These are phyloP conservation scores for Crocallis elinguaria DNA, from an alignment of 2,888 invertebrate genomes.

Conservation along the genomic window DNA sequence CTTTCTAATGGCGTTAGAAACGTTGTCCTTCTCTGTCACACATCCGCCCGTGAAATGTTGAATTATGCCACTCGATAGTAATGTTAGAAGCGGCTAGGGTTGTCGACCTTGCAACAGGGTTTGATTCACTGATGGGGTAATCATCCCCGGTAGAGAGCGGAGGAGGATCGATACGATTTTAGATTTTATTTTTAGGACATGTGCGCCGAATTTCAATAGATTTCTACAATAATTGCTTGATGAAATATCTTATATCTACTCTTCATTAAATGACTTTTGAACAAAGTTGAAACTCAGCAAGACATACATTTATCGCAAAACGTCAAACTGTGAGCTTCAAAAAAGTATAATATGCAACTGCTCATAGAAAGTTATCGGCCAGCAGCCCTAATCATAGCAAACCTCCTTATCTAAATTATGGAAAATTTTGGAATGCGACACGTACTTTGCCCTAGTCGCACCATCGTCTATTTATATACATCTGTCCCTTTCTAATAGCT, in stretches of 20 bases:
- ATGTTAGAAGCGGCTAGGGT: slow-evolving; percentile 56
- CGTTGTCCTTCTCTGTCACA: slow-evolving; percentile 50
- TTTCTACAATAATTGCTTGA: neutral
- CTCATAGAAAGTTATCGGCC: slow-evolving; percentile 23
- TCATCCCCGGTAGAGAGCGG: slow-evolving; percentile 29
- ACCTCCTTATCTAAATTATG: slow-evolving; percentile 83
- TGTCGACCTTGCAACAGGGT: slow-evolving; percentile 44
- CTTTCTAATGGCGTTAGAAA: slow-evolving; percentile 48
- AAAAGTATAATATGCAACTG: neutral
- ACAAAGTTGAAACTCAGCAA: too few relatives aligned
- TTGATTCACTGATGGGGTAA: slow-evolving; percentile 37
- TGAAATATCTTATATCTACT: too few relatives aligned
- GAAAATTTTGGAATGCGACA: slow-evolving; percentile 82
- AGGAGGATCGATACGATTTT: slow-evolving; percentile 18
- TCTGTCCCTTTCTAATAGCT: slow-evolving; percentile 62
- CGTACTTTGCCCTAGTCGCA: slow-evolving; percentile 61
- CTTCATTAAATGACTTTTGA: too few relatives aligned
- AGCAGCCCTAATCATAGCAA: slow-evolving; percentile 82
- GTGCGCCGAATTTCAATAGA: neutral
- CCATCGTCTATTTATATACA: slow-evolving; percentile 45
- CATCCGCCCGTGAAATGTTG: slow-evolving; percentile 60
- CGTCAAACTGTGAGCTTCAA: neutral
- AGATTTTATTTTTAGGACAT: slow-evolving; percentile 1
- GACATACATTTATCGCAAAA: neutral
- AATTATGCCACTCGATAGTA: slow-evolving; percentile 63